A percentile compares a stretch with the other conserved stretches of the same genome.
These are phyloP conservation scores for Syritta pipiens DNA, from an alignment of 2,888 invertebrate genomes.

Conservation along the genomic window DNA sequence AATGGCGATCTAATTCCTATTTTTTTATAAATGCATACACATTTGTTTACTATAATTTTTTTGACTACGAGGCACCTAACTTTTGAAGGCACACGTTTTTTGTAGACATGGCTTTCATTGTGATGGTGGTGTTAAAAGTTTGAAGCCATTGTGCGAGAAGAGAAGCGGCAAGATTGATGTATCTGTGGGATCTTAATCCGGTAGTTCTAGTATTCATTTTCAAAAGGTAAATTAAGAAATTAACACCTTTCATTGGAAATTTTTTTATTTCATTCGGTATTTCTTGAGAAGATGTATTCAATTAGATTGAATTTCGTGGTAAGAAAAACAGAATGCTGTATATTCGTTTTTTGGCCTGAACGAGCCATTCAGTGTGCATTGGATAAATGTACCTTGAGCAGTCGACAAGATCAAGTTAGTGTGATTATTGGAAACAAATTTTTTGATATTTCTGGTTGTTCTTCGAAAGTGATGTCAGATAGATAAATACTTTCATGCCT, in stretches of 20 bases:
- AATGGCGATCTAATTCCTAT: no score
- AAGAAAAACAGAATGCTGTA: no score
- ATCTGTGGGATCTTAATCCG: conserved; percentile 13
- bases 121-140: conserved; percentile 33
- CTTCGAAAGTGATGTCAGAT: no score
- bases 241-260: conserved; percentile 35
- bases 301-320: not conserved
- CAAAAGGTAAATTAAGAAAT: conserved; percentile 25
- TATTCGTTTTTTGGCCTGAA: no score
- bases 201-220: conserved; percentile 28
- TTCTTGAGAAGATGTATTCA: conserved; percentile 29
- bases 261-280: not conserved
- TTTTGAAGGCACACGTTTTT: conserved; percentile 5
- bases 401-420: no score
- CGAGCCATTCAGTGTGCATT: no score
- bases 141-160: conserved; percentile 10
- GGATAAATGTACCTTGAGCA: no score
- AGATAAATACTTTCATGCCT: no score
- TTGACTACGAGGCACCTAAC: no score
- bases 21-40: no score
- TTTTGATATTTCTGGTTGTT: no score
- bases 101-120: conserved; percentile 15
- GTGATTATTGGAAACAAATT: no score
- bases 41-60: not conserved
- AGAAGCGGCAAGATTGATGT: conserved; percentile 37